A percentile compares a stretch with the other conserved stretches of the same genome.
phyloP scores from a whole-genome alignment of 2,113 vertebrate genomes.

The Girardinichthys multiradiatus region DNA sequence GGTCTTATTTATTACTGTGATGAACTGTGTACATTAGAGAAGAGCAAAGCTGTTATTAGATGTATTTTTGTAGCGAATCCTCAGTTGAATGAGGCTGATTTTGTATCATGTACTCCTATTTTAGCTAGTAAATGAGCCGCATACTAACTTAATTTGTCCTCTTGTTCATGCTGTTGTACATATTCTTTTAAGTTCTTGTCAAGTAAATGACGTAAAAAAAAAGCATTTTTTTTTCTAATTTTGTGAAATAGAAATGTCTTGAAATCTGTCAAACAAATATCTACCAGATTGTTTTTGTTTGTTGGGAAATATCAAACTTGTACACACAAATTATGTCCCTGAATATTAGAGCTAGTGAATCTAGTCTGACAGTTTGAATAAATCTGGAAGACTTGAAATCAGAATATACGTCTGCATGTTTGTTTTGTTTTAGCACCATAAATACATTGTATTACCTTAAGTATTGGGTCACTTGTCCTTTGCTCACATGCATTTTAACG shows the following conservation, averaged over 20 bases:
- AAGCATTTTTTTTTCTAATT: constrained; percentile 7
- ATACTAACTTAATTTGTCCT: constrained; percentile 1
- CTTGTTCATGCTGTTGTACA: constrained; percentile 46
- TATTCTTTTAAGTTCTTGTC: constrained; percentile 16
- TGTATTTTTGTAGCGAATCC: constrained; percentile 76
- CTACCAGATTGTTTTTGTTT: constrained; percentile 19
- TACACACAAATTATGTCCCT: constrained; percentile 48
- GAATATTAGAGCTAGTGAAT: constrained; percentile 36
- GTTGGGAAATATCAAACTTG: constrained; percentile 42
- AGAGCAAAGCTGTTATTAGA: constrained; percentile 51
- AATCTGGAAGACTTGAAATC: constrained; percentile 47
- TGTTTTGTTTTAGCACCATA: constrained; percentile 1
- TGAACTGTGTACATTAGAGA: constrained; percentile 55
- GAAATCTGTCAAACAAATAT: constrained; percentile 42
- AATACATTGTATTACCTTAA: background rate
- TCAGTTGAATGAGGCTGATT: constrained; percentile 69
- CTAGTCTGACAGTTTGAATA: constrained; percentile 60
- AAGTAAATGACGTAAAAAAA: constrained; percentile 9
- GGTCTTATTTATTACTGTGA: constrained; percentile 52
- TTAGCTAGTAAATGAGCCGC: constrained; percentile 46
- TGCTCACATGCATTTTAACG: too few relatives aligned
- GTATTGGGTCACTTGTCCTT: background rate
- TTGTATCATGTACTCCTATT: constrained; percentile 65
- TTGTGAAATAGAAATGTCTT: constrained; percentile 44
- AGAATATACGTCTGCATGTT: constrained; percentile 10